Base-by-base conservation (phyloP, 2,113 vertebrate genomes). In the Burhinus oedicnemus region DNA sequence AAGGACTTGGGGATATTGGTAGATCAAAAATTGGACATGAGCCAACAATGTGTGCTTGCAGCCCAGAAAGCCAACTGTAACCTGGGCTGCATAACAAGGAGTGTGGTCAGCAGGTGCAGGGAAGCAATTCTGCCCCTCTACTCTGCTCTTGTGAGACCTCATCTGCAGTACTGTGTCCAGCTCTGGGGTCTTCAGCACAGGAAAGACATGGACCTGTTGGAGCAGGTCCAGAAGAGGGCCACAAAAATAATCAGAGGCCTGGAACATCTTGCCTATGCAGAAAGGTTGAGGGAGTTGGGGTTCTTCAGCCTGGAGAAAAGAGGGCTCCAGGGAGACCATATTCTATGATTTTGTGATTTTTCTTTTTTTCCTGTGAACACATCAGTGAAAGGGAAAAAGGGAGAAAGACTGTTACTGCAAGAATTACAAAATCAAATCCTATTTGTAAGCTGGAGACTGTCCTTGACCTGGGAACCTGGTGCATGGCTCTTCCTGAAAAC, bases 91-190 rank as follows among this genome's bases (percentile, higher is more conserved):
- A 26, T 38, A 4, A 72, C 3, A 38, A 58, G 26, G 3, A 83
- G 5, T 0, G 1, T 47, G 29, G 4, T 5, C 62, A 49, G 26
- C 32, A 80, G 38, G 38, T 11, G 2, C 2, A 77, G 12, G 29
- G 17, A 52, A 5, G 8, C 25, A 38, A 47, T 83, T 72, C n/a
- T 55, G 3, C 8, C 19, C 14, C 19, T 68, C 62, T 80, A 2
- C n/a, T 68, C 19, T 0, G 0, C 2, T 34, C 17, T 65, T 0
- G 0, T 65, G 54, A 80, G 16, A 45, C 9, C 7, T 4, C 20
- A 45, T 6, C 10, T 57, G 60, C 14, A 26, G 4, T 77, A 4
- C 9, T 74, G 5, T 1, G 0, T 45, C 21, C 25, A 30, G 25
- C 5, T 65, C 23, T 52, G 9, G 13, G 2, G 2, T 15, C 12